Evolutionary conservation across 2,113 vertebrate species (phyloP).

Genomic region (Gallinago undulata): DNA sequence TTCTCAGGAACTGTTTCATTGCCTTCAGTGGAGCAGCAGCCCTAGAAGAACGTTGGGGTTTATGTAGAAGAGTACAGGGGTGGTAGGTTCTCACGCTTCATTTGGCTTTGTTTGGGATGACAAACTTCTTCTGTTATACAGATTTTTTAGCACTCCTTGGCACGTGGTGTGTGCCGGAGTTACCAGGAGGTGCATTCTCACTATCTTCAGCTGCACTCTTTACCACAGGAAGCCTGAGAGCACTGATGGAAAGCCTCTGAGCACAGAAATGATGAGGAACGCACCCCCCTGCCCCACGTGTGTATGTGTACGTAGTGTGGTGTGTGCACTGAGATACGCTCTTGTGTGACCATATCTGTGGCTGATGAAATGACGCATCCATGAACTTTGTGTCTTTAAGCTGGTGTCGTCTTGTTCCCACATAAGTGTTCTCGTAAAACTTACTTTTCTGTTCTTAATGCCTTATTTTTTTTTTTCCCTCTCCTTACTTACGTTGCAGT

Average conservation of each 20-base stretch:
- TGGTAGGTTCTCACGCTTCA: neutral
- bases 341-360: neutral
- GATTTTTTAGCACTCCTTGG: neutral
- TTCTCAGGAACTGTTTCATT: neutral
- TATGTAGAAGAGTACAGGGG: neutral
- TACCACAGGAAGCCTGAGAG: neutral
- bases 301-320: neutral
- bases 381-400: neutral
- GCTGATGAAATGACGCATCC: neutral
- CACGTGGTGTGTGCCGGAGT: neutral
- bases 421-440: neutral
- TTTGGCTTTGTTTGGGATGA: neutral
- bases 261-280: neutral
- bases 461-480: neutral
- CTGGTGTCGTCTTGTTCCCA: neutral
- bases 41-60: neutral
- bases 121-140: neutral
- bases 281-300: fast-evolving
- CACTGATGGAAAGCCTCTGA: neutral
- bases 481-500: neutral
- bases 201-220: neutral
- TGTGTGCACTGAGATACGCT: neutral
- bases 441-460: neutral
- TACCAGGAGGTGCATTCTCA: neutral
- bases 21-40: neutral